Evolutionary conservation across 2,797 vertebrate genomes (phyloP).

Genomic region (Sphaeramia orbicularis): DNA sequence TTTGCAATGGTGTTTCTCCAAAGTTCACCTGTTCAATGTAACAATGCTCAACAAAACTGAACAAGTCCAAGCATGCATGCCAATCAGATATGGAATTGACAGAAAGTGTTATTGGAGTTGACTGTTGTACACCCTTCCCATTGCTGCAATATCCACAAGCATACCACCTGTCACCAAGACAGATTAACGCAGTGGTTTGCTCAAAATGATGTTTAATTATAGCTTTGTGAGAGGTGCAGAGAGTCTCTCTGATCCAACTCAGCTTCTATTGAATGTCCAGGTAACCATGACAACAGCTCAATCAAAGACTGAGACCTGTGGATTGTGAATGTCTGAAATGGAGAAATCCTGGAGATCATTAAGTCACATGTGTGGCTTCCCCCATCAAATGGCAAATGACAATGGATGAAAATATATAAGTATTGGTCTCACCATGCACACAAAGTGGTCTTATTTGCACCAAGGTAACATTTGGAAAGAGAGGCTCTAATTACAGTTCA

Average conservation of each 20-base stretch:
- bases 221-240: constrained; percentile 62
- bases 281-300: constrained; percentile 84
- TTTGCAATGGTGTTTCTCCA: not conserved
- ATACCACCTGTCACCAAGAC: constrained; percentile 9
- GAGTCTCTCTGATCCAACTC: constrained; percentile 58
- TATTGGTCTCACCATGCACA: not conserved
- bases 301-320: constrained; percentile 68
- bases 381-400: not conserved
- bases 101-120: constrained; percentile 10
- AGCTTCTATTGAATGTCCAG: constrained; percentile 69
- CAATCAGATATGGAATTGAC: not conserved
- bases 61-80: not conserved
- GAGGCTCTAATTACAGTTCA: constrained; percentile 27
- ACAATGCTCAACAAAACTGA: not conserved
- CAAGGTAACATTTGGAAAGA: constrained; percentile 17
- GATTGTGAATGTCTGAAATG: constrained; percentile 53
- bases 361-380: constrained; percentile 2
- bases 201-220: constrained; percentile 84
- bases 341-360: constrained; percentile 27
- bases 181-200: constrained; percentile 55
- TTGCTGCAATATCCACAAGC: constrained; percentile 25
- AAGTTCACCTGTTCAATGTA: not conserved
- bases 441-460: constrained; percentile 8
- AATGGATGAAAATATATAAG: not conserved
- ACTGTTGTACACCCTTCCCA: not conserved